Base-by-base conservation (phyloP, 2,888 invertebrate species). In the Mamestra brassicae region DNA sequence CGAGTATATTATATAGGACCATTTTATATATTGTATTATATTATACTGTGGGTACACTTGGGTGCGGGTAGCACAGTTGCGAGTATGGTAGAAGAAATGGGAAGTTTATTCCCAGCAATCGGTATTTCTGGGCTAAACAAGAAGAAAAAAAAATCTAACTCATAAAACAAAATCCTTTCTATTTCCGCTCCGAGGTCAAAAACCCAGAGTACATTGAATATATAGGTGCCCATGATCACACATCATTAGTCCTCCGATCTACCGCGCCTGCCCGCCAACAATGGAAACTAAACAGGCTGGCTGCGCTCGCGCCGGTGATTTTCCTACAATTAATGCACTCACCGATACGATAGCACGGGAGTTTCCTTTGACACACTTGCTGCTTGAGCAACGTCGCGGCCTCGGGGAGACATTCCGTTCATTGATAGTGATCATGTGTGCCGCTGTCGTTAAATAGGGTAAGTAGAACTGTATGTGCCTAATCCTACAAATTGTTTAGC, bases 261-360 rank as follows among this genome's bases (percentile, higher is more conserved):
- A 63, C 38, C 36, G 57, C 26, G 36, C 66, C 63, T 54, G 26
- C 62, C 65, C 42, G 50, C 57, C 57, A 66, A 74, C 85, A 83
- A 77, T 85, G 80, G 83, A 82, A 79, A 73, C 71, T 68, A 76
- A 74, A 64, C 71, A 72, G 54, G 65, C 78, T 45, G 80, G 66
- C 61, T 77, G 86, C 77, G 69, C 78, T 74, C 70, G 76, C 81
- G 83, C 80, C 82, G 78, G 90, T 91, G 85, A 81, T 91, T 91
- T 91, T 91, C 91, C 91, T 85, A 87, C 86, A 82, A 84, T 85
- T 79, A 87, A 84, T 86, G 85, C 87, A 85, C 78, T 82, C 85
- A 78, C 78, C 76, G 74, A 80, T 80, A 82, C 82, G 72, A 71
- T 64, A 63, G 76, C 71, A 76, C 78, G 89, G 90, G 89, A 89